Conservation (phyloP, 2,888 invertebrate species). For the Microplitis deprimator region DNA sequence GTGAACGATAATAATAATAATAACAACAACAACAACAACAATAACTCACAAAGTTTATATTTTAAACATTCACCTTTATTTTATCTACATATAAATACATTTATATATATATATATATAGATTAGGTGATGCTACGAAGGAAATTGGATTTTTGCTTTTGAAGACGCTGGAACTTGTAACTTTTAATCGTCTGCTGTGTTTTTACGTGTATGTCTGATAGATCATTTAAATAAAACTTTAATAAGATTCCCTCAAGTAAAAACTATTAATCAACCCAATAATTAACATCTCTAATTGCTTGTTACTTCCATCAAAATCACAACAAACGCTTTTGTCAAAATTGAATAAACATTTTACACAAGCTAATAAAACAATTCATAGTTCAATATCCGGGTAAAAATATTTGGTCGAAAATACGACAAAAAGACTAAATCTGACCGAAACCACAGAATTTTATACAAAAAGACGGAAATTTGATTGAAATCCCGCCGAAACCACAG, state of each 20-base stretch:
- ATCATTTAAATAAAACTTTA: slow-evolving; percentile 8
- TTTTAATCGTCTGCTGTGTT: slow-evolving; percentile 35
- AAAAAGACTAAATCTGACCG: too few relatives aligned
- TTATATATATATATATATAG: slow-evolving; percentile 4
- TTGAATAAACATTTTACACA: too few relatives aligned
- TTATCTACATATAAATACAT: slow-evolving; percentile 15
- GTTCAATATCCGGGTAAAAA: too few relatives aligned
- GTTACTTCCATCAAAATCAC: too few relatives aligned
- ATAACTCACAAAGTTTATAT: slow-evolving; percentile 1
- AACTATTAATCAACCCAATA: slow-evolving; percentile 4
- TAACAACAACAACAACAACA: slow-evolving; percentile 28
- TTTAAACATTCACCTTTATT: not conserved
- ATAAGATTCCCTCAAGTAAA: too few relatives aligned
- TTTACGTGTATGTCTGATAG: slow-evolving; percentile 35
- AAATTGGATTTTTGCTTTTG: slow-evolving; percentile 15
- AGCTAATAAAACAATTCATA: too few relatives aligned
- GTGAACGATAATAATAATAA: slow-evolving; percentile 4
- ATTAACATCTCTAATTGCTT: not conserved
- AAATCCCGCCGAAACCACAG: too few relatives aligned
- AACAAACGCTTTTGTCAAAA: too few relatives aligned
- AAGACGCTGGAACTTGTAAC: slow-evolving; percentile 12
- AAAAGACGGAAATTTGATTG: too few relatives aligned
- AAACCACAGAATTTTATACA: too few relatives aligned
- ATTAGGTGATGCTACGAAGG: slow-evolving; percentile 17
- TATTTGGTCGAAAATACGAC: too few relatives aligned